A percentile compares a stretch with the other conserved stretches of the same genome.
phyloP scores from a whole-genome alignment of 2,797 vertebrate species.

The Hirundo rustica region DNA sequence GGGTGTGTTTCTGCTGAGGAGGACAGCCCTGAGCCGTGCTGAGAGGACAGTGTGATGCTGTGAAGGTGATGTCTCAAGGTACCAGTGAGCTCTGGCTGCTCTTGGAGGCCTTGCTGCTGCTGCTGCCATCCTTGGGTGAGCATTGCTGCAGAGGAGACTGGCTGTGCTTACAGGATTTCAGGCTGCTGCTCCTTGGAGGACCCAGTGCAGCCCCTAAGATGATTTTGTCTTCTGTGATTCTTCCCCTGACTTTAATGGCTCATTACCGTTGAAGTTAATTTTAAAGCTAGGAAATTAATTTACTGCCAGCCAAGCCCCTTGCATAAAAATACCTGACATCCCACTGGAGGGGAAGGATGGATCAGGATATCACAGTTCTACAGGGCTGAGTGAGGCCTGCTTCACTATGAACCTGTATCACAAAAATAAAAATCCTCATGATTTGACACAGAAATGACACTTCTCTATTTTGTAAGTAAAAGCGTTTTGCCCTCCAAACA shows the following conservation, averaged over 20 bases:
- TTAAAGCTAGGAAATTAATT: not conserved
- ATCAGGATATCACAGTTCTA: not conserved
- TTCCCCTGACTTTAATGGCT: not conserved
- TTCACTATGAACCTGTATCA: not conserved
- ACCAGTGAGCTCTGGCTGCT: not conserved
- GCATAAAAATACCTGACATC: not conserved
- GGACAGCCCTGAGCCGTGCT: not conserved
- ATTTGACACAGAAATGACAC: not conserved
- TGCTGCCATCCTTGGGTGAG: accelerated
- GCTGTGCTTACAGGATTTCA: not conserved
- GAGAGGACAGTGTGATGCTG: accelerated
- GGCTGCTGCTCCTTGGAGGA: not conserved
- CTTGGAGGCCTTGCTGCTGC: not conserved
- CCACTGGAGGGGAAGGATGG: not conserved
- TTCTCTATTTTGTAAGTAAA: not conserved
- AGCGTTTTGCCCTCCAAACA: not conserved
- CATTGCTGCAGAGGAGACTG: accelerated
- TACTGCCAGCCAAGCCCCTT: not conserved
- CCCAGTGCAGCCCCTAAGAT: not conserved
- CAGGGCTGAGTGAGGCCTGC: not conserved
- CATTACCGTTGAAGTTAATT: not conserved
- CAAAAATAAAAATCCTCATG: not conserved
- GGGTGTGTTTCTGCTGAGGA: not conserved
- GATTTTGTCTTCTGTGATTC: not conserved
- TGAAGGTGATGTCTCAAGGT: not conserved